Evolutionary conservation across 2,797 vertebrate species (phyloP).

Genomic region (Lepus townsendii): DNA sequence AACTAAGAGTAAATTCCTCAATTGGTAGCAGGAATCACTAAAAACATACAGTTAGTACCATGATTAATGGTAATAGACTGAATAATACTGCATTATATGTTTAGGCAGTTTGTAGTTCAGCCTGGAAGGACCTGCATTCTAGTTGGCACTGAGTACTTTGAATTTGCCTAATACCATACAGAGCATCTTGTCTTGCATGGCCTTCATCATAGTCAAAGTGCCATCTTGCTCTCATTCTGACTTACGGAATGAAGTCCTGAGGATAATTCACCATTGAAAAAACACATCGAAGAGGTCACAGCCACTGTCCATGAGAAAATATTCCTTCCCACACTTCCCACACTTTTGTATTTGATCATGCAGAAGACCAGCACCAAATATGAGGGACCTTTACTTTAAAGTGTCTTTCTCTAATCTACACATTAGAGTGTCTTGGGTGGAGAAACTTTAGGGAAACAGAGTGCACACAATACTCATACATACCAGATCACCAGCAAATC

Average conservation of each 20-base stretch:
- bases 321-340: background rate
- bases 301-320: background rate
- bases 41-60: background rate
- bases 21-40: background rate
- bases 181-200: background rate
- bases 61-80: background rate
- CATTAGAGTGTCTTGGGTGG: background rate
- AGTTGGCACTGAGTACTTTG: background rate
- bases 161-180: background rate
- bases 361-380: background rate
- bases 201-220: background rate
- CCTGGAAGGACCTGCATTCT: background rate
- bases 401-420: background rate
- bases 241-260: background rate
- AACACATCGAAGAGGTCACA: background rate
- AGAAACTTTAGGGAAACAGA: background rate
- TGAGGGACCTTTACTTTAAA: background rate
- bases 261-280: background rate
- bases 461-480: background rate
- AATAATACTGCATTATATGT: background rate
- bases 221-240: background rate
- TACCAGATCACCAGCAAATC: background rate
- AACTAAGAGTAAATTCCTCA: slow-evolving; percentile 29
- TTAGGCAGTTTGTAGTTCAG: background rate
- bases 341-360: slow-evolving; percentile 22